These are phyloP conservation scores for Oreochromis aureus DNA, from an alignment of 2,113 vertebrate genomes.

Conservation along the genomic window DNA sequence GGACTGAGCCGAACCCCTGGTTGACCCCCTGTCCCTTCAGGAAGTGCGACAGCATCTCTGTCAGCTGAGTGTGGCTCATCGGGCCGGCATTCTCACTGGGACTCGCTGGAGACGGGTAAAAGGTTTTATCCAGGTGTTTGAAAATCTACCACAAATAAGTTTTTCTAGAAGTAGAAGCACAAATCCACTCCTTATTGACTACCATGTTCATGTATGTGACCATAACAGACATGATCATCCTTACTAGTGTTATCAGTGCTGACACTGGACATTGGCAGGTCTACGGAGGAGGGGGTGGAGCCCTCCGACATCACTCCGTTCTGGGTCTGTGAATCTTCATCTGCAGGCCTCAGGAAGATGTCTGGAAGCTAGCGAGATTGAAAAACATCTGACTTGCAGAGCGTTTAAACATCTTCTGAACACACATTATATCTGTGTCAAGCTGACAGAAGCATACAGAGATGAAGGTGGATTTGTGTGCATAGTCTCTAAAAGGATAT, in stretches of 20 bases:
- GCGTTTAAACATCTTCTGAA: neutral
- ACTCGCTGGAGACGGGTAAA: neutral
- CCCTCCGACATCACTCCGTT: neutral
- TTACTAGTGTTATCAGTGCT: neutral
- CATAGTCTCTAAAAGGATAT: neutral
- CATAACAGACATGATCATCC: neutral
- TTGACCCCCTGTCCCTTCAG: constrained; percentile 21
- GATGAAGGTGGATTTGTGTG: neutral
- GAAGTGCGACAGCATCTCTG: constrained; percentile 57
- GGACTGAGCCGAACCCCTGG: neutral
- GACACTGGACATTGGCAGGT: neutral
- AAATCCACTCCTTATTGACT: neutral
- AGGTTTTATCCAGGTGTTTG: neutral
- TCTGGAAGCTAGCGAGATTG: neutral
- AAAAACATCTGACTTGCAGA: neutral
- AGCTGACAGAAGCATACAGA: neutral
- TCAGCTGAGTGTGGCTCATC: constrained; percentile 5
- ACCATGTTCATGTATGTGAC: neutral
- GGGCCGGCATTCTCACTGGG: neutral
- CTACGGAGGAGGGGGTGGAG: neutral
- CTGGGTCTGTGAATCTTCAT: neutral
- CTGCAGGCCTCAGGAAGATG: neutral
- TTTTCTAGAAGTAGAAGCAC: neutral
- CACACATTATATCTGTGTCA: neutral
- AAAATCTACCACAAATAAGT: neutral